phyloP scores from a whole-genome alignment of 2,888 invertebrate species.

The Smittia aterrima region DNA sequence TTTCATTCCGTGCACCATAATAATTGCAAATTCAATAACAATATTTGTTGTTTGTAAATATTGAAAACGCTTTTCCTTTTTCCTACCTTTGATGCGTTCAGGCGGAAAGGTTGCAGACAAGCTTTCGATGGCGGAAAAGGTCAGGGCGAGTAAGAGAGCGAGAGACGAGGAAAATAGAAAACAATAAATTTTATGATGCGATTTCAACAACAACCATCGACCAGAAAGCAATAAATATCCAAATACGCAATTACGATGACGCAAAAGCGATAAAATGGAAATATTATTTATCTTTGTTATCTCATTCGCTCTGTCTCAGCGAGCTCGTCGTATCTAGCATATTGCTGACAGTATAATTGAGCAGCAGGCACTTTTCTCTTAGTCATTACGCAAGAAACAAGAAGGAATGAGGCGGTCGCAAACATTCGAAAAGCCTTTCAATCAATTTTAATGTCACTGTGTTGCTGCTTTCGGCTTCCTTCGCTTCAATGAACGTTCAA shows the following conservation, averaged over 20 bases:
- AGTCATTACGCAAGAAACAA: not conserved
- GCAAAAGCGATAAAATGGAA: conserved; percentile 18
- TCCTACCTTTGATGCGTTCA: not conserved
- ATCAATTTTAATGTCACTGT: conserved; percentile 5
- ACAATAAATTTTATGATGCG: not conserved
- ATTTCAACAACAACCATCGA: not conserved
- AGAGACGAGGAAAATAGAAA: not conserved
- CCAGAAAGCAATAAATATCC: not conserved
- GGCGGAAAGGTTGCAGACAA: not conserved
- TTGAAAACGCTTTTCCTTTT: not conserved
- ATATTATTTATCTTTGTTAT: not conserved
- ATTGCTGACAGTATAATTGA: conserved; percentile 20
- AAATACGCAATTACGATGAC: conserved; percentile 15
- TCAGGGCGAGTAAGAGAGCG: too few relatives aligned
- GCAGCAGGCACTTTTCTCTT: not conserved
- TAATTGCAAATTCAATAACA: too few relatives aligned
- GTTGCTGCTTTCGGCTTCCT: not conserved
- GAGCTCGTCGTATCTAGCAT: not conserved
- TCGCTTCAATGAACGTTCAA: not conserved
- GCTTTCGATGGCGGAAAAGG: too few relatives aligned
- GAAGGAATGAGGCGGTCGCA: not conserved
- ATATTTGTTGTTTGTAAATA: too few relatives aligned
- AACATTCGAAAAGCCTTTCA: not conserved
- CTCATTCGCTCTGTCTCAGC: too few relatives aligned
- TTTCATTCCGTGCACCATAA: too few relatives aligned